Evolutionary conservation across 2,113 vertebrate species (phyloP).

Genomic region (Periophthalmodon schlosseri): DNA sequence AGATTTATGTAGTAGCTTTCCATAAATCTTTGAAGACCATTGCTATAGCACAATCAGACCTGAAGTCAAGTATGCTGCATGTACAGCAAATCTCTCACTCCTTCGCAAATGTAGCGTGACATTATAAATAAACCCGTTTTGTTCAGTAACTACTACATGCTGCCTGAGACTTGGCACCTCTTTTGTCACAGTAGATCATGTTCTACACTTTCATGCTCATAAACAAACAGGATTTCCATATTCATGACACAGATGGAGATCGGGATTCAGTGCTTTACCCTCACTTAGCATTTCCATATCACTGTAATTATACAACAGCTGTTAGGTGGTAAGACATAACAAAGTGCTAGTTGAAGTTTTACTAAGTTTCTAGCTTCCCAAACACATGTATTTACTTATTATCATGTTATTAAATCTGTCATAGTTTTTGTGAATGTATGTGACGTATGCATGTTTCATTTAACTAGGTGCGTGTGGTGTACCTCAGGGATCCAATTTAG

Average conservation of each 20-base stretch:
- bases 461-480: not conserved
- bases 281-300: constrained; percentile 3
- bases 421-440: too few species aligned
- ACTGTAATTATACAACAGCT: constrained; percentile 1
- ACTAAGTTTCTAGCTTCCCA: too few species aligned
- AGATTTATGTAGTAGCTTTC: not conserved
- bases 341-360: too few species aligned
- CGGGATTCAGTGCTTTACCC: not conserved
- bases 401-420: not conserved
- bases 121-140: not conserved
- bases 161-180: not conserved
- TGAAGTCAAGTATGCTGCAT: not conserved
- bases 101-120: not conserved
- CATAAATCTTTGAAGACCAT: not conserved
- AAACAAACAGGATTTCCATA: constrained; percentile 7
- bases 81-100: not conserved
- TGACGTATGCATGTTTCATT: not conserved
- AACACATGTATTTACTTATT: not conserved
- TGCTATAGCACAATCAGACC: not conserved
- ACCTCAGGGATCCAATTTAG: not conserved
- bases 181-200: constrained; percentile 2
- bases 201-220: not conserved
- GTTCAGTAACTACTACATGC: constrained; percentile 4
- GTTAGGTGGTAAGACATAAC: not conserved
- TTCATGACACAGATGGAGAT: not conserved